Base-by-base conservation (phyloP, 2,888 invertebrate genomes). In the Unio pictorum region DNA sequence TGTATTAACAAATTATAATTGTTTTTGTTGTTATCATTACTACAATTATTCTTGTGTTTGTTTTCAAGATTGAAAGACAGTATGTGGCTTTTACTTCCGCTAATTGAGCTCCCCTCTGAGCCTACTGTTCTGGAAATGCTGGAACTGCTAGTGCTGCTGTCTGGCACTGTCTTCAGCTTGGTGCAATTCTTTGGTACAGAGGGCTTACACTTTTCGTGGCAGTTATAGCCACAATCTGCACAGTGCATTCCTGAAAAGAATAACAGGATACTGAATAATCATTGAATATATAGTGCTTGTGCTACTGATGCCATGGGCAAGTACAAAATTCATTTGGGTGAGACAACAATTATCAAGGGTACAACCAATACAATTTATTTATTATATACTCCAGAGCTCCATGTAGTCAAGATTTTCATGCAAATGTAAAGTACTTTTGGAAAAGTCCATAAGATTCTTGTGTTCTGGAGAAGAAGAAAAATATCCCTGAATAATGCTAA, bases 141-240 rank as follows among this genome's bases (percentile, higher is more conserved):
- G 45, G 84, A 80, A 54, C 75, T 83, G 72, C 83, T 86, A 68
- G 81, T 76, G 66, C 82, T 82, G 28, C 78, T 66, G 59, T 87
- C 87, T 7, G 85, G 75, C 61, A 87, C 82, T 18, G 85, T 71
- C 73, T 85, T 84, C 83, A 89, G 73, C 84, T 87, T 85, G 55
- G 89, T 87, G 83, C 91, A 91, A 78, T 90, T 91, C 91, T 95
- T 95, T 74, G 96, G 94, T 68, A 96, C 95, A 72, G 93, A 91
- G 77, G 96, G 95, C 68, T 95, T 94, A 90, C 98, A 98, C 87
- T 96, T 96, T 91, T 98, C 98, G 91, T 98, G 98, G 90, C 96
- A 97, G 88, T 95, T 95, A 88, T 95, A 96, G 71, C 96, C 96
- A 90, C 98, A 98, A 90, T 97, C 97, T 90, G 95, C 93, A 90